Percentiles rank a stretch among this genome's conserved stretches.
Evolutionary conservation across 2,113 vertebrate species (phyloP).

Genomic region (Petrocephalus microphthalmus): DNA sequence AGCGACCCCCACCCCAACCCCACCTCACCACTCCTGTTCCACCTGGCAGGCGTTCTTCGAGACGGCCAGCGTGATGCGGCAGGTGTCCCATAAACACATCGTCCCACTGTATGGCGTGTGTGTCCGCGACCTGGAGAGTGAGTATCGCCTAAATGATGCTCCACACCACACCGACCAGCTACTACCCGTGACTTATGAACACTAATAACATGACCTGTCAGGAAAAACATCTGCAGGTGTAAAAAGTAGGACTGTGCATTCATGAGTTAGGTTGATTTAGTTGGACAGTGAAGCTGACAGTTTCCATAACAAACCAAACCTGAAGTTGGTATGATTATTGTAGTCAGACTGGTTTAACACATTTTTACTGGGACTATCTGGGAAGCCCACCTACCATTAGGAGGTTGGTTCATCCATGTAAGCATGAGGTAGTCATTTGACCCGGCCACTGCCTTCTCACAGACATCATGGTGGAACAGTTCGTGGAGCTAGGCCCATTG

Average conservation of each 20-base stretch:
- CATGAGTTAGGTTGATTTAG: neutral
- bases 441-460: neutral
- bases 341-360: neutral
- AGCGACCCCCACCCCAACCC: neutral
- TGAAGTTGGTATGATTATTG: neutral
- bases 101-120: slow-evolving; percentile 75
- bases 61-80: slow-evolving; percentile 78
- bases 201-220: neutral
- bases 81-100: slow-evolving; percentile 80
- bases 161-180: neutral
- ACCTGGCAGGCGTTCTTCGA: slow-evolving; percentile 70
- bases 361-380: neutral
- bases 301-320: neutral
- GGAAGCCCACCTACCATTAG: neutral
- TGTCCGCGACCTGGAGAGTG: slow-evolving; percentile 73
- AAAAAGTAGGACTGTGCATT: neutral
- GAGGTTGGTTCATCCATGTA: neutral
- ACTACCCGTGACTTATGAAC: neutral
- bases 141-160: slow-evolving; percentile 44
- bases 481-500: slow-evolving; percentile 73
- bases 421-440: neutral
- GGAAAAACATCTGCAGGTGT: neutral
- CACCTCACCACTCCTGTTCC: neutral
- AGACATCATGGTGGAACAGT: slow-evolving; percentile 86
- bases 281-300: neutral